A percentile compares a stretch with the other conserved stretches of the same genome.
phyloP scores from a whole-genome alignment of 2,113 vertebrate genomes.

The Indri indri region DNA sequence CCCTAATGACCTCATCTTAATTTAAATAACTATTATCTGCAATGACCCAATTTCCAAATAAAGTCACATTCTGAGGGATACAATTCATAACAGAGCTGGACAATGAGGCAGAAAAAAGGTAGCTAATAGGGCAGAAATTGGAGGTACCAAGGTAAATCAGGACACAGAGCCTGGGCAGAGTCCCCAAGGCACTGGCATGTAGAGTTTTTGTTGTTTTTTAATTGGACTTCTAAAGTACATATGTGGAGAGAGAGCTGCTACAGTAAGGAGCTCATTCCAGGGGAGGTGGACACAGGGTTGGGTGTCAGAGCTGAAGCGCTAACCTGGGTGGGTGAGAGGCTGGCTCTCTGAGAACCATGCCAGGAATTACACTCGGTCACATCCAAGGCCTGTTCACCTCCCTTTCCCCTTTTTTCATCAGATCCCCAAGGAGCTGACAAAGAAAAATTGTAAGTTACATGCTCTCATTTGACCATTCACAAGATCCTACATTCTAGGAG shows the following conservation, averaged over 20 bases:
- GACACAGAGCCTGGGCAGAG: neutral
- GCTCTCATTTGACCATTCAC: neutral
- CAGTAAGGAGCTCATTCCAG: neutral
- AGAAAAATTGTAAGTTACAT: neutral
- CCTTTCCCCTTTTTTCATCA: neutral
- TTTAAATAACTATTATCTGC: neutral
- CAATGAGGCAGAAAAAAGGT: neutral
- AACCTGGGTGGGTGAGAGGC: neutral
- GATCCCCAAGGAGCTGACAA: neutral
- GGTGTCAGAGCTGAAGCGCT: neutral
- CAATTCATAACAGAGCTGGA: neutral
- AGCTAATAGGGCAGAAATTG: neutral
- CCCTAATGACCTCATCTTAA: neutral
- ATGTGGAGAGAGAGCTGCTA: neutral
- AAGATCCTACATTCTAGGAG: neutral
- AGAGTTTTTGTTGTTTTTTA: neutral
- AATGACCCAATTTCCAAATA: neutral
- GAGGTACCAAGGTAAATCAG: neutral
- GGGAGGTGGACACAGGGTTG: neutral
- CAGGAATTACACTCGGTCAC: neutral
- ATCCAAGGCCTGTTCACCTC: neutral
- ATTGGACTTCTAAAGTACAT: neutral
- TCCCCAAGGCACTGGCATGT: no score
- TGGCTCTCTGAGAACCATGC: neutral
- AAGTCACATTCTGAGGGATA: neutral